These are phyloP conservation scores for Catharus minimus DNA, from an alignment of 2,113 vertebrate species.

Conservation along the genomic window DNA sequence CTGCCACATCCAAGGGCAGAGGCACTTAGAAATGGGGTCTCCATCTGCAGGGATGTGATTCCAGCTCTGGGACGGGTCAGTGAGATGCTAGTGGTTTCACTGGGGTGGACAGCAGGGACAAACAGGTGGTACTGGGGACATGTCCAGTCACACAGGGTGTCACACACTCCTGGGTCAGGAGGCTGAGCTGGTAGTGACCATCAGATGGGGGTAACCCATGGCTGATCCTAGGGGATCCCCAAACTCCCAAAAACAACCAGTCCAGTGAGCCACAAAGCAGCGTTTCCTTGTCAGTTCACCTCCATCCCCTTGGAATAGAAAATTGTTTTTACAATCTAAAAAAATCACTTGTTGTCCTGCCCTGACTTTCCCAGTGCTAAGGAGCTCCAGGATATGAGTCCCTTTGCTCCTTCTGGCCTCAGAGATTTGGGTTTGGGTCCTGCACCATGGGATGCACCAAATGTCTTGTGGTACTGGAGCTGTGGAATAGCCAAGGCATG, in stretches of 20 bases:
- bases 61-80: not conserved
- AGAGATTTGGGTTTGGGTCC: not conserved
- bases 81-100: not conserved
- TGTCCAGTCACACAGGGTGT: not conserved
- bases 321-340: not conserved
- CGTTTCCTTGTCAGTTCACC: not conserved
- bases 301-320: not conserved
- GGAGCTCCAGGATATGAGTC: not conserved
- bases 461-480: rapidly evolving
- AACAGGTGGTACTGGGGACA: not conserved
- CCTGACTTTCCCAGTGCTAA: rapidly evolving
- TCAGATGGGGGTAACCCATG: rapidly evolving
- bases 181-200: rapidly evolving
- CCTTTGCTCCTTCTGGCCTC: not conserved
- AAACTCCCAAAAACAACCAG: not conserved
- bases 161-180: not conserved
- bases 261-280: not conserved
- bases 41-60: not conserved
- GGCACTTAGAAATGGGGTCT: not conserved
- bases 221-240: not conserved
- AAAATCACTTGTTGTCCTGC: not conserved
- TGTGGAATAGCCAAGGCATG: rapidly evolving
- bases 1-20: not conserved
- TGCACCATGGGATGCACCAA: rapidly evolving
- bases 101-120: rapidly evolving